Evolutionary conservation across 2,888 invertebrate species (phyloP), one percentile per base, ranked within the genome.

Genomic region (Eupithecia pulchellata): DNA sequence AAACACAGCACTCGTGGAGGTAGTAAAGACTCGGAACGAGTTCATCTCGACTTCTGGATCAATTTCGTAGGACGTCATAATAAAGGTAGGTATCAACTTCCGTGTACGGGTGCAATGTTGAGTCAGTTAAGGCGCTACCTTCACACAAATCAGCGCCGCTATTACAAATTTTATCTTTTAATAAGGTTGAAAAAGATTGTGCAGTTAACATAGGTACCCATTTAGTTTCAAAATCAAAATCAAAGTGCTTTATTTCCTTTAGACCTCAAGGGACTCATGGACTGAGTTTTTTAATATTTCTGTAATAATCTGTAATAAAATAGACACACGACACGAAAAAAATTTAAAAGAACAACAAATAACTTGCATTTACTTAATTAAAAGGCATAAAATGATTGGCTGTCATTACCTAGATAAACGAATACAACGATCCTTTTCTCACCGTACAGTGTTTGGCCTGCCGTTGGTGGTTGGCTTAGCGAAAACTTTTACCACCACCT

Each of bases 31-130:
- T 29, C 27, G 57, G 29, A 57, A 57, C 29, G 57, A 57, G 57
- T 57, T 29, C 57, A 52, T 52, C 57, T 57, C 55, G 57, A 57
- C 57, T 57, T 57, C 57, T 29, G 57, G 57, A 57, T 57, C 57
- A 57, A 57, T 57, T 57, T 57, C 57, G 57, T 17, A 29, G 8
- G 17, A 57, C 57, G 57, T 57, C 57, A 57, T 57, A 57, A 57
- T 57, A 57, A 57, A 57, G 57, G 13, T 25, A 52, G 4, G 11
- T 25, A 25, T 25, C 25, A 52, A 52, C 52, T 52, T 20, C 52
- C 25, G 52, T 11, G 4, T 11, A 13, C 52, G 13, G 13, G 25
- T 52, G 13, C 25, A 13, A 25, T 47, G 4, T 47, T n/a, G n/a
- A n/a, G n/a, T n/a, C n/a, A n/a, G n/a, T n/a, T n/a, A n/a, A n/a